These are phyloP conservation scores for Drosophila recens DNA, from an alignment of 2,888 invertebrate species.

Conservation along the genomic window DNA sequence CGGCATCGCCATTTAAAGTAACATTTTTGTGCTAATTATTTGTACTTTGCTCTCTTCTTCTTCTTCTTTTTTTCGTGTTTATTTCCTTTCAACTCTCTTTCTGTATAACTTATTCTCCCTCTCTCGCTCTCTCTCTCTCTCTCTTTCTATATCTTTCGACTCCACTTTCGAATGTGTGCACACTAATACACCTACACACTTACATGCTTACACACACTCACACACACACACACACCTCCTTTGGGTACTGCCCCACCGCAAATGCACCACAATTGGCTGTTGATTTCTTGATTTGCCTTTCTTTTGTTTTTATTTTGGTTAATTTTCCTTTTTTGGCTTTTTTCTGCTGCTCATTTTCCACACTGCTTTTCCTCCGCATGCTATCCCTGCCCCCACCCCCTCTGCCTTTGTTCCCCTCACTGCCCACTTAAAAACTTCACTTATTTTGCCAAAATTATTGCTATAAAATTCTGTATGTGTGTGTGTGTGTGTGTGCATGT, in stretches of 20 bases:
- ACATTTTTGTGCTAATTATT: constrained; percentile 64
- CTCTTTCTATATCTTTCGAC: constrained; percentile 16
- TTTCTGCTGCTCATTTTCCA: constrained; percentile 1
- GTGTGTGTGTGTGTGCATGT: constrained; percentile 39
- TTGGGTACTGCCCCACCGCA: constrained; percentile 36
- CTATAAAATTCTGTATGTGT: constrained; percentile 45
- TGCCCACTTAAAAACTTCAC: constrained; percentile 14
- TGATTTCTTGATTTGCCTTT: constrained; percentile 65
- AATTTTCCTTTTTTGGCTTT: constrained; percentile 18
- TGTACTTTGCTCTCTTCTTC: constrained; percentile 61
- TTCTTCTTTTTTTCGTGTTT: constrained; percentile 32
- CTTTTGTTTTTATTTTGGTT: constrained; percentile 39
- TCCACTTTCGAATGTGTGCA: constrained; percentile 18
- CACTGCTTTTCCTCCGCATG: constrained; percentile 37
- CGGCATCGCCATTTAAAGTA: constrained; percentile 37
- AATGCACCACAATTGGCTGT: constrained; percentile 68
- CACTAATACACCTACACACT: constrained; percentile 22
- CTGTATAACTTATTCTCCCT: constrained; percentile 22
- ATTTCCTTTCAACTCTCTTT: constrained; percentile 37
- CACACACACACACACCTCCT: constrained; percentile 36
- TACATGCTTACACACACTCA: constrained; percentile 19
- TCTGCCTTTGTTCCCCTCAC: neutral
- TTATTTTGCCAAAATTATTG: constrained; percentile 35
- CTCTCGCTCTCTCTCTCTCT: constrained; percentile 28
- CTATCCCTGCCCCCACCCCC: constrained; percentile 9